Base-by-base conservation (phyloP, 2,888 invertebrate genomes). In the Hololepta plana region DNA sequence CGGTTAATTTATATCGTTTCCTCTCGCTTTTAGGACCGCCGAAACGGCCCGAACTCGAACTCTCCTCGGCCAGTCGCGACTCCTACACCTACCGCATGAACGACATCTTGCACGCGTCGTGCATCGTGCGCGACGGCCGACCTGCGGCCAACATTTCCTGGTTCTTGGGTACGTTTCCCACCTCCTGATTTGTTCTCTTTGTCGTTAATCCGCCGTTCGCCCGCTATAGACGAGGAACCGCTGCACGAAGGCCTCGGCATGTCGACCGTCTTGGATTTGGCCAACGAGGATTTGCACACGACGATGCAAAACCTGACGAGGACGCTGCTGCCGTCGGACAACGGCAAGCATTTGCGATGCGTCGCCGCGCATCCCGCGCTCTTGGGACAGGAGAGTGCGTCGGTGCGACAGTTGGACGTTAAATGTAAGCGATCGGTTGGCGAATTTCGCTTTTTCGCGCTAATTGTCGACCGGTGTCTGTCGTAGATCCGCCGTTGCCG, bases 141-240 rank as follows among this genome's bases (percentile, higher is more conserved):
- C 82, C 82, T 1, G 69, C 72, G 0, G 77, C 81, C 1, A 77
- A 71, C 41, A 69, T 82, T 36, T 62, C 65, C n/a, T 75, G 81
- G 67, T 72, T 57, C 41, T 49, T 81, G 23, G 72, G 72, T 71
- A 53, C 46, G 46, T 39, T n/a, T 15, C 13, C 21, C 31, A 23
- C 25, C 23, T 28, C 6, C 6, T 11, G 6, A 4, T 23, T 23
- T 23, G 10, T 23, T 23, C 5, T 12, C 4, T 20, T 23, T 31
- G n/a, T n/a, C n/a, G n/a, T n/a, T n/a, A n/a, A n/a, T n/a, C 33
- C n/a, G n/a, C n/a, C n/a, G n/a, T n/a, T n/a, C n/a, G n/a, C n/a
- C n/a, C n/a, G 29, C 40, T 46, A 5, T 47, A 72, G 74, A 71
- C 39, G 66, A 72, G 21, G 64, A 69, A 32, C 64, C 60, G 1